Conservation (phyloP, 2,888 invertebrate species). For the Dasypogon diadema region DNA sequence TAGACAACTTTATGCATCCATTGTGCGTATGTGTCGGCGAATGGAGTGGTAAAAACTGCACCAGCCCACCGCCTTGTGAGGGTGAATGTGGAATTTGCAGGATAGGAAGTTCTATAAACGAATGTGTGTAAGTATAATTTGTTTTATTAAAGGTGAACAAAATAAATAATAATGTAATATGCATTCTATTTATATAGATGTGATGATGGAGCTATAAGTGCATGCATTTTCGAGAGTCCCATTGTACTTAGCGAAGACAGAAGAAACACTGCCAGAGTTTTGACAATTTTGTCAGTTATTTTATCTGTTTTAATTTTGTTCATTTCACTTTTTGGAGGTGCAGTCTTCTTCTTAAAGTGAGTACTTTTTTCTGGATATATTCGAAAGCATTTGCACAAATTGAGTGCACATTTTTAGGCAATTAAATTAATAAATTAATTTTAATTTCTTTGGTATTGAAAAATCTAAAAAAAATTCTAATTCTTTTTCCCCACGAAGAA, state of each 20-base stretch:
- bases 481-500: too few species aligned
- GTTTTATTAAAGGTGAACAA: too few species aligned
- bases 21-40: constrained; percentile 72
- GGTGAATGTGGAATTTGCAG: constrained; percentile 65
- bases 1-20: constrained; percentile 70
- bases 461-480: too few species aligned
- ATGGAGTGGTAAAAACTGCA: constrained; percentile 73
- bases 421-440: too few species aligned
- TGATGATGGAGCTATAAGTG: constrained; percentile 62
- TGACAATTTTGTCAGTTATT: constrained; percentile 64
- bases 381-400: too few species aligned
- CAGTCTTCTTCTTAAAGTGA: constrained; percentile 69
- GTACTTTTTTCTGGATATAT: constrained; percentile 57
- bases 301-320: constrained; percentile 63
- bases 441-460: too few species aligned
- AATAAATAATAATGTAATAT: too few species aligned
- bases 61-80: constrained; percentile 67
- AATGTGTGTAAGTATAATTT: constrained; percentile 63
- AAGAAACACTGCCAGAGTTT: constrained; percentile 61
- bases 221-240: constrained; percentile 66
- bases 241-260: constrained; percentile 64
- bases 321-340: constrained; percentile 63
- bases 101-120: constrained; percentile 67
- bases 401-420: too few species aligned
- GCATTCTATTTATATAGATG: constrained; percentile 61